Conservation (phyloP, 2,888 invertebrate genomes). For the Ariolimax columbianus region DNA sequence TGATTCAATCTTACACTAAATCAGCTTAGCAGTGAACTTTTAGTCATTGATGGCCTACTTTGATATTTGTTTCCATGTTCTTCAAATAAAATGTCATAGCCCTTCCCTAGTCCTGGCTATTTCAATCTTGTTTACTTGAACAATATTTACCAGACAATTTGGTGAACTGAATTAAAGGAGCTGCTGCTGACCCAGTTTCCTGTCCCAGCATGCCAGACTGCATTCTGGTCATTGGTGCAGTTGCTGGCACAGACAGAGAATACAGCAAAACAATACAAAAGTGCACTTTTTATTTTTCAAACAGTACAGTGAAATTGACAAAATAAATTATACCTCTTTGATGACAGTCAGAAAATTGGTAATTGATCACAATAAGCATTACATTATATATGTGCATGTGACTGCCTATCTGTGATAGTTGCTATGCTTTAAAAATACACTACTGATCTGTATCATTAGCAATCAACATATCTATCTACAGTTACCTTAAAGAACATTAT, state of each 20-base stretch:
- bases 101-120: neutral
- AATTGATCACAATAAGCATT: conserved; percentile 1
- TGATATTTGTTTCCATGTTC: neutral
- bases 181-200: conserved; percentile 36
- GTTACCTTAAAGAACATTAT: no score
- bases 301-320: neutral
- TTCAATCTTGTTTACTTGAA: neutral
- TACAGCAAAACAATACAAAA: neutral
- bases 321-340: neutral
- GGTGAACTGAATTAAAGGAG: conserved; percentile 33
- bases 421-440: no score
- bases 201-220: conserved; percentile 30
- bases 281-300: neutral
- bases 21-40: neutral
- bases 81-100: neutral
- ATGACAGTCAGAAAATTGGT: neutral
- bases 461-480: no score
- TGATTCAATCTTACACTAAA: neutral
- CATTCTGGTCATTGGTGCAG: conserved; percentile 33
- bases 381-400: neutral
- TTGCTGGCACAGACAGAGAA: neutral
- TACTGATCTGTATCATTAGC: no score
- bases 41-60: neutral
- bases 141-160: conserved; percentile 46
- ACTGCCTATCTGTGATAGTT: neutral